Percentiles rank a stretch among this genome's conserved stretches.
Evolutionary conservation across 1,140 invertebrate species (phyloP).

Genomic region (Diabrotica undecimpunctata): DNA sequence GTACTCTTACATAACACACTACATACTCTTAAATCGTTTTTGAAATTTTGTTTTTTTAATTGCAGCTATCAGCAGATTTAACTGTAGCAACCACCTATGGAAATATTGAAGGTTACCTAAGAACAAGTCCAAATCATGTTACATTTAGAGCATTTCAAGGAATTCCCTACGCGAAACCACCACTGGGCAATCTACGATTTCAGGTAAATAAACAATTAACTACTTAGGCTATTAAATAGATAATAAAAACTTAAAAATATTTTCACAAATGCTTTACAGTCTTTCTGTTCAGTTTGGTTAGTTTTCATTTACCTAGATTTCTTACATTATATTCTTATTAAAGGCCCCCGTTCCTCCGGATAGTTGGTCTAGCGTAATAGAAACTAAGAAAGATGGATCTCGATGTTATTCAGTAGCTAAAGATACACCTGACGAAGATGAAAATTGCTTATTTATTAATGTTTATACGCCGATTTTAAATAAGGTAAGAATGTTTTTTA

Average conservation of each 20-base stretch:
- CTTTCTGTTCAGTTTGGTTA: no score
- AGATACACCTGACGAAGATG: slow-evolving; percentile 5
- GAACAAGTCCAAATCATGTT: not conserved
- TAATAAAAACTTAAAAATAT: no score
- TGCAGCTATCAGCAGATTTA: not conserved
- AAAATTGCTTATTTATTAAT: slow-evolving; percentile 11
- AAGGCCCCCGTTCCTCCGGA: slow-evolving; percentile 9
- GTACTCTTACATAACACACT: no score
- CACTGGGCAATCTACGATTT: not conserved
- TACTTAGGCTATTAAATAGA: no score
- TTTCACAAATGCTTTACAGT: no score
- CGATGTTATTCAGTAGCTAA: not conserved
- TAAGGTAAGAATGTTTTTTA: not conserved
- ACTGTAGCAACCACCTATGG: not conserved
- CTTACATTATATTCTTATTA: not conserved
- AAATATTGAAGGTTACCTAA: slow-evolving; percentile 6
- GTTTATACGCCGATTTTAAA: slow-evolving; percentile 8
- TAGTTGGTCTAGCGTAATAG: not conserved
- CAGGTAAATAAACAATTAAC: not conserved
- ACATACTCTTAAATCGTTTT: not conserved
- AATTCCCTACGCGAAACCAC: slow-evolving; percentile 4
- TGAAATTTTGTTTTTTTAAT: not conserved
- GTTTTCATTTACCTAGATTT: no score
- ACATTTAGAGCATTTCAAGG: not conserved
- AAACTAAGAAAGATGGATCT: slow-evolving; percentile 5